Percentiles rank a stretch among this genome's conserved stretches.
Conservation (phyloP, 2,113 vertebrate species). For the Pelobates fuscus region DNA sequence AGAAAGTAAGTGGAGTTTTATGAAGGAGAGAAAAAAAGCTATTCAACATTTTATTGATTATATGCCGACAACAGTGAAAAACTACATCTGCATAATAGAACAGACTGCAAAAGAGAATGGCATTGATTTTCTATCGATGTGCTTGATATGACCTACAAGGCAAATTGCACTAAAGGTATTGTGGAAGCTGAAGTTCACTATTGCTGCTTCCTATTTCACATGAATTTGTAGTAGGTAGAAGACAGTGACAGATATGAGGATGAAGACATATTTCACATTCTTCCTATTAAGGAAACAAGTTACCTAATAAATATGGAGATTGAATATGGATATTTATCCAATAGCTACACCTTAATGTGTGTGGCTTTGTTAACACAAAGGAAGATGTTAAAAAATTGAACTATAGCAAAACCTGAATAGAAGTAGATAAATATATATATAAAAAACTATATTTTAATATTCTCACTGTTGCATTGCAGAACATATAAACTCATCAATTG, state of each 20-base stretch:
- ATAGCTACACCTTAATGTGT: background rate
- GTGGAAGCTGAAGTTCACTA: background rate
- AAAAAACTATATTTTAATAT: too few relatives aligned
- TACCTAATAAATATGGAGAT: slow-evolving; percentile 4
- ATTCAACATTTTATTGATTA: slow-evolving; percentile 42
- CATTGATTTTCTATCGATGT: slow-evolving; percentile 31
- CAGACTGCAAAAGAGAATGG: slow-evolving; percentile 39
- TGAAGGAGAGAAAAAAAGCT: background rate
- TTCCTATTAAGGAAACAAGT: background rate
- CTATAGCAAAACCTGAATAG: too few relatives aligned
- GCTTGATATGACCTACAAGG: background rate
- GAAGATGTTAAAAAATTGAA: too few relatives aligned
- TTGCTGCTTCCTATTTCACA: background rate
- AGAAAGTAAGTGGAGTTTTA: slow-evolving; percentile 36
- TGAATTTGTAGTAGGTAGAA: background rate
- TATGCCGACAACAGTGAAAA: slow-evolving; percentile 43
- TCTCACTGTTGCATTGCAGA: too few relatives aligned
- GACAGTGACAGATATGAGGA: background rate
- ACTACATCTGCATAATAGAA: slow-evolving; percentile 33
- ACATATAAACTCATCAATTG: too few relatives aligned
- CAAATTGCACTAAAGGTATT: background rate
- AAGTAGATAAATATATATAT: too few relatives aligned
- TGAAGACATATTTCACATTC: background rate
- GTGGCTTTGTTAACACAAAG: too few relatives aligned
- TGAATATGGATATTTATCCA: background rate